Base-by-base conservation (phyloP, 2,797 vertebrate genomes). In the Enteromius radiatus region DNA sequence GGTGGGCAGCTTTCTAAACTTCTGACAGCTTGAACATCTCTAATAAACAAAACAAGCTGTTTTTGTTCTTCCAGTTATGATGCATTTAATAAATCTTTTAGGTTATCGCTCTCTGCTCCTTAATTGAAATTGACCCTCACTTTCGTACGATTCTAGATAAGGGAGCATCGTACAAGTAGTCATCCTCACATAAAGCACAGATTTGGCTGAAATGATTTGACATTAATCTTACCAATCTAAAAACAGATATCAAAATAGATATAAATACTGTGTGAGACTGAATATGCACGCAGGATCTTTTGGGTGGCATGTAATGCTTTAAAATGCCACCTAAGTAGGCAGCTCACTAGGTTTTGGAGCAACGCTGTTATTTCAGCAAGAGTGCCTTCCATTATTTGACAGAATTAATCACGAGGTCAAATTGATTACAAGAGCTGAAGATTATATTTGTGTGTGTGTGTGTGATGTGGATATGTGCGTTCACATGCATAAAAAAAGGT, bases 51-150 rank as follows among this genome's bases (percentile, higher is more conserved):
- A 70, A 26, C 15, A 70, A 45, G 7, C 43, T 11, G 70, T 73
- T 70, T 69, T 67, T 45, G 41, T 69, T 69, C 45, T 43, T 69
- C 67, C 67, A 45, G 43, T 45, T 71, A 21, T 17, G 23, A 31
- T 71, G 15, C 26, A 10, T 71, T 47, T 14, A 23, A 70, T 41
- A 19, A 26, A 31, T 49, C 28, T 17, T n/a, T 14, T 36, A 52
- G 19, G 6, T n/a, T n/a, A 19, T 23, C n/a, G 14, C 3, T 11
- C 7, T 38, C 21, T 15, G n/a, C 28, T 52, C n/a, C 47, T 19
- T 36, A 38, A 36, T 0, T 14, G 11, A 23, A 23, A 14, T 73
- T 19, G 9, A 54, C 15, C 31, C 21, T 14, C 11, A 43, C 38
- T 69, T 36, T 36, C 3, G 26, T 17, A 63, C 7, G 5, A 17